Percentiles rank a stretch among this genome's conserved stretches.
Conservation (phyloP, 1,140 invertebrate genomes). For the Macrostomum lignano region DNA sequence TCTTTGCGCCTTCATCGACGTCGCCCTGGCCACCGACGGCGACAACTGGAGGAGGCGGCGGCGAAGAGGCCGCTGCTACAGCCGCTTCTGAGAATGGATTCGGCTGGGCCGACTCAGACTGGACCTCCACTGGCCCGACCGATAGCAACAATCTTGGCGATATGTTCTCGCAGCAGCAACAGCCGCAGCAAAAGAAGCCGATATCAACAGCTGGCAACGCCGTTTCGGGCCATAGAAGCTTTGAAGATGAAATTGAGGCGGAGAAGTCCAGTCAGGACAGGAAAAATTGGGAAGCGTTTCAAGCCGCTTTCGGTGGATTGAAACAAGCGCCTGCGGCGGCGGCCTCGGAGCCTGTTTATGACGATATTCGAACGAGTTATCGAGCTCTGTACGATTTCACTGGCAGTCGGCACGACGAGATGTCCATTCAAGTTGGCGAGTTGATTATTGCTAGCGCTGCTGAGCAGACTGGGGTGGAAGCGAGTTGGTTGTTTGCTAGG, state of each 20-base stretch:
- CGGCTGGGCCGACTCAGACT: not conserved
- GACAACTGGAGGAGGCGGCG: too few relatives aligned
- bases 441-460: too few relatives aligned
- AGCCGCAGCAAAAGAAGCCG: too few relatives aligned
- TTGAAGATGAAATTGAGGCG: conserved; percentile 1
- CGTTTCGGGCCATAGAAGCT: not conserved
- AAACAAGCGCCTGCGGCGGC: not conserved
- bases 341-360: not conserved
- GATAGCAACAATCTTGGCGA: too few relatives aligned
- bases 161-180: too few relatives aligned
- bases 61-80: too few relatives aligned
- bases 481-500: too few relatives aligned
- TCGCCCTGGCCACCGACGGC: too few relatives aligned
- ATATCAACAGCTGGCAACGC: not conserved
- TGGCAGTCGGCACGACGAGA: conserved; percentile 1
- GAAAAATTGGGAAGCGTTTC: not conserved
- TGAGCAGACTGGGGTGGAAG: too few relatives aligned
- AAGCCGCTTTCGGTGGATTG: not conserved
- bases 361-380: conserved; percentile 1
- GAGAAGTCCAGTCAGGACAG: not conserved
- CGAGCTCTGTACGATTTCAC: conserved; percentile 1
- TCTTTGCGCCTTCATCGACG: too few relatives aligned
- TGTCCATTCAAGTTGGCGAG: conserved; percentile 3
- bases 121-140: not conserved
- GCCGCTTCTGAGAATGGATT: too few relatives aligned